These are phyloP conservation scores for Psittacara wagleri DNA, from an alignment of 2,113 vertebrate genomes.

Conservation along the genomic window DNA sequence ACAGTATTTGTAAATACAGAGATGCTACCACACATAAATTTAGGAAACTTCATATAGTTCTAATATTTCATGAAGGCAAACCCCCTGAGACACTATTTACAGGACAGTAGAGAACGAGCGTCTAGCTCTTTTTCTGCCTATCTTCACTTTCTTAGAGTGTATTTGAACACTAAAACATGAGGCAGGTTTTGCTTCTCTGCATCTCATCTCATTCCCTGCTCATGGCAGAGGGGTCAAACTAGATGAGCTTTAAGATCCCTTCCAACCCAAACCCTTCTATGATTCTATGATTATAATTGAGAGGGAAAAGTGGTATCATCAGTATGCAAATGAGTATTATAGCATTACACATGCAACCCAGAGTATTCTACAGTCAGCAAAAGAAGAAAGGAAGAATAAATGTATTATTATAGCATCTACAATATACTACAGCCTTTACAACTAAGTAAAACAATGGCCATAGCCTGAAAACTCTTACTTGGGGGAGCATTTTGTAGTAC, in stretches of 20 bases:
- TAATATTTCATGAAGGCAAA: not conserved
- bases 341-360: not conserved
- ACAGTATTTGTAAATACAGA: not conserved
- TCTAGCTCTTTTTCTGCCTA: not conserved
- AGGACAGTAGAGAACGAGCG: not conserved
- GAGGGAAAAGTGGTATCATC: not conserved
- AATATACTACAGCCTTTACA: not conserved
- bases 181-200: not conserved
- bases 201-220: not conserved
- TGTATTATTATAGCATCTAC: not conserved
- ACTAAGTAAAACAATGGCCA: not conserved
- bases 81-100: not conserved
- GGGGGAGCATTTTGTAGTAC: not conserved
- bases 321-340: not conserved
- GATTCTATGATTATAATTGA: not conserved
- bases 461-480: not conserved
- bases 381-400: not conserved
- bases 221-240: not conserved
- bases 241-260: not conserved
- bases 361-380: not conserved
- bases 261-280: not conserved
- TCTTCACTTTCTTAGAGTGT: not conserved
- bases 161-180: not conserved
- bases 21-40: fast-evolving
- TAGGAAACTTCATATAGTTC: not conserved